phyloP scores from a whole-genome alignment of 2,888 invertebrate species.

The Drosophila tripunctata region DNA sequence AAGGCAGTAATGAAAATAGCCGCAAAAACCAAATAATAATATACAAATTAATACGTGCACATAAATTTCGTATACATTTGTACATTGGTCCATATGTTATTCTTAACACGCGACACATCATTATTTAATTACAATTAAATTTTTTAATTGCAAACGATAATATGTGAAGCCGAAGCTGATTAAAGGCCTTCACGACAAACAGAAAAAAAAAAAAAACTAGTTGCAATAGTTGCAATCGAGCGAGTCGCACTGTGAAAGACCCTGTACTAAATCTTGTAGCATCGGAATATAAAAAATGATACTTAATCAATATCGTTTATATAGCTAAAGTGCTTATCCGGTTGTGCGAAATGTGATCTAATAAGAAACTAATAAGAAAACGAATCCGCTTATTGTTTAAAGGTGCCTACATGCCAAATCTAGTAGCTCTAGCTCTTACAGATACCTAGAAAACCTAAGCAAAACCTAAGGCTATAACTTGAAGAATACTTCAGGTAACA shows the following conservation, averaged over 20 bases:
- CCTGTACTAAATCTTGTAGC: not conserved
- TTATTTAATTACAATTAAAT: constrained; percentile 53
- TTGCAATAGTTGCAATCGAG: not conserved
- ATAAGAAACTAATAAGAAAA: too few relatives aligned
- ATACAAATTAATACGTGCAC: not conserved
- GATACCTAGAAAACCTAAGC: too few relatives aligned
- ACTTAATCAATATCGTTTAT: too few relatives aligned
- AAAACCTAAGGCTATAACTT: too few relatives aligned
- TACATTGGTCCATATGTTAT: too few relatives aligned
- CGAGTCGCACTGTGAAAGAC: not conserved
- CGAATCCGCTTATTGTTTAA: too few relatives aligned
- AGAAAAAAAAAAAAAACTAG: not conserved
- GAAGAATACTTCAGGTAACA: too few relatives aligned
- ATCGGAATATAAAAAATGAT: too few relatives aligned
- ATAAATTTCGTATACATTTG: not conserved
- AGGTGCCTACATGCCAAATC: too few relatives aligned
- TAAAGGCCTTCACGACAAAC: constrained; percentile 7
- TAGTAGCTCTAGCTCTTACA: too few relatives aligned
- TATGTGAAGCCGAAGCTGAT: constrained; percentile 23
- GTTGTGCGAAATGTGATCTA: too few relatives aligned
- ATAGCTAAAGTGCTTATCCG: too few relatives aligned
- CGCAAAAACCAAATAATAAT: constrained; percentile 11
- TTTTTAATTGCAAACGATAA: constrained; percentile 53
- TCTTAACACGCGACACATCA: constrained; percentile 32
- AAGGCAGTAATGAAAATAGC: not conserved